These are phyloP conservation scores for Gymnorhina tibicen DNA, from an alignment of 2,113 vertebrate genomes.

Conservation along the genomic window DNA sequence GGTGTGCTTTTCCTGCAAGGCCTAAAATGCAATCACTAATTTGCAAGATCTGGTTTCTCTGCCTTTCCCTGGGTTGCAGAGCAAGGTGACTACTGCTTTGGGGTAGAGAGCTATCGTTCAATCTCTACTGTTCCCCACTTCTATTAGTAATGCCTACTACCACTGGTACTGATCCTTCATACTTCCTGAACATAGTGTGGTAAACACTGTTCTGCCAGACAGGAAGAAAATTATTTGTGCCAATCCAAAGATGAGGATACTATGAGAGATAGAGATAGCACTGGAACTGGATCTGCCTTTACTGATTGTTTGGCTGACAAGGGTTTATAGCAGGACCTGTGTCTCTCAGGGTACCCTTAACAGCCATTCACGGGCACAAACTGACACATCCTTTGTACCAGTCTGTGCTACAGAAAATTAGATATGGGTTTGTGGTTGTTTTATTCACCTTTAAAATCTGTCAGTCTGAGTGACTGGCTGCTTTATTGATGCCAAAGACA, in stretches of 20 bases:
- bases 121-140: not conserved
- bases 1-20: not conserved
- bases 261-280: not conserved
- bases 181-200: not conserved
- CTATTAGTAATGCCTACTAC: not conserved
- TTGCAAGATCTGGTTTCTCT: not conserved
- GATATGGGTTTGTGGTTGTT: not conserved
- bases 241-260: not conserved
- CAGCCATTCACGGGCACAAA: not conserved
- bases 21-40: not conserved
- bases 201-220: not conserved
- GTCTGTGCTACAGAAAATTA: not conserved
- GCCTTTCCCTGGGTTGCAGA: not conserved
- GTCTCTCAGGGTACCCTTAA: not conserved
- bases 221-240: not conserved
- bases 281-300: not conserved
- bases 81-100: not conserved
- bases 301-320: not conserved
- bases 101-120: fast-evolving
- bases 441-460: not conserved
- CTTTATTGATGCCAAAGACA: not conserved
- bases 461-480: not conserved
- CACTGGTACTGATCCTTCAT: not conserved
- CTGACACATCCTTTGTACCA: not conserved
- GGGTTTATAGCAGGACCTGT: not conserved